Percentiles rank a stretch among this genome's conserved stretches.
These are phyloP conservation scores for Dicyrtomina minuta DNA, from an alignment of 2,888 invertebrate genomes.

Conservation along the genomic window DNA sequence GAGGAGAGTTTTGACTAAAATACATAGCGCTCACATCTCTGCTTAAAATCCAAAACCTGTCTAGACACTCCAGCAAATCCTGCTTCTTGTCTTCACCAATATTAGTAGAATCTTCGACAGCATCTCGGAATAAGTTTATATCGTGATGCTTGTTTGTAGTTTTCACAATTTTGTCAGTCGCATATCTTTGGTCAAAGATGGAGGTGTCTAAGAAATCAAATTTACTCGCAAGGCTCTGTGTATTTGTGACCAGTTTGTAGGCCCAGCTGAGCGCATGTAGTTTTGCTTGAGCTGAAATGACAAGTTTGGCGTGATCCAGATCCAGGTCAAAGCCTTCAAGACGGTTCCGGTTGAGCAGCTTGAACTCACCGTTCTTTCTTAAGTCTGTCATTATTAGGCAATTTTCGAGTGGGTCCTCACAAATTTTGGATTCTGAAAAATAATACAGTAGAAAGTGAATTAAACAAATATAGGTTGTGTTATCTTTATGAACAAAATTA, in stretches of 20 bases:
- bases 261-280: slow-evolving; percentile 24
- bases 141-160: too few species aligned
- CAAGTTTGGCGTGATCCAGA: neutral
- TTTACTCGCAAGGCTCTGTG: neutral
- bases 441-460: too few species aligned
- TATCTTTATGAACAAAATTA: too few species aligned
- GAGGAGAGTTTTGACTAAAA: too few species aligned
- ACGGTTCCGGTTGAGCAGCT: neutral
- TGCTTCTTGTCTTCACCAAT: too few species aligned
- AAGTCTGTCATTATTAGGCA: slow-evolving; percentile 24
- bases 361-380: neutral
- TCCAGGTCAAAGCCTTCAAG: slow-evolving; percentile 3
- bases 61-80: too few species aligned
- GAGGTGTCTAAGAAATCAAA: neutral
- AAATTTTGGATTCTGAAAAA: neutral
- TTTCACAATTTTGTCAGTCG: neutral
- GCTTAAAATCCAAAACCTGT: too few species aligned
- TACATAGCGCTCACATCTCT: too few species aligned
- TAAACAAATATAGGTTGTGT: too few species aligned
- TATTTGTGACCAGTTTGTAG: slow-evolving; percentile 13
- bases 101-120: too few species aligned
- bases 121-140: too few species aligned
- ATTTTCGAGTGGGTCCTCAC: slow-evolving; percentile 12
- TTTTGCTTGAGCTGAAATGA: slow-evolving; percentile 22
- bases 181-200: neutral